Evolutionary conservation across 2,888 invertebrate species (phyloP).

Genomic region (Polylopha cassiicola): DNA sequence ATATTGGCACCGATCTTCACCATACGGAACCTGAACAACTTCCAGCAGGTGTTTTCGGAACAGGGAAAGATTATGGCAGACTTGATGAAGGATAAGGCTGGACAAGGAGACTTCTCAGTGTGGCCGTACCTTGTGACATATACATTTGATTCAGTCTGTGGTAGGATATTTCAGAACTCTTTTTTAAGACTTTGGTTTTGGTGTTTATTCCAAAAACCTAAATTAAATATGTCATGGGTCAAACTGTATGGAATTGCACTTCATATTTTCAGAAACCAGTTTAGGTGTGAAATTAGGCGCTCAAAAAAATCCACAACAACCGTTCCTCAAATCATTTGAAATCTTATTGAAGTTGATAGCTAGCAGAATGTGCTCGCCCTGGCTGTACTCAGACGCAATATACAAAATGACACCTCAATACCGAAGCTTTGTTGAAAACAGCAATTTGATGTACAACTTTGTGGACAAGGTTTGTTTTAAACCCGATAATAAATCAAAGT

Average conservation of each 20-base stretch:
- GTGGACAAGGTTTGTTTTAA: slow-evolving; percentile 10
- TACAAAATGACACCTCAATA: slow-evolving; percentile 6
- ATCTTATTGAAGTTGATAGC: neutral
- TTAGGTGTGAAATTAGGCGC: slow-evolving; percentile 11
- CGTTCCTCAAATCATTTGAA: slow-evolving; percentile 12
- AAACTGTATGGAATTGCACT: too few species aligned
- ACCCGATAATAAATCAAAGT: too few species aligned
- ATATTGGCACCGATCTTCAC: slow-evolving; percentile 23
- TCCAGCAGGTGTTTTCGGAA: slow-evolving; percentile 19
- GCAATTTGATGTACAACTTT: slow-evolving; percentile 3
- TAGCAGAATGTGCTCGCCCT: slow-evolving; percentile 10
- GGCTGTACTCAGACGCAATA: slow-evolving; percentile 13
- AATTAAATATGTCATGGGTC: too few species aligned
- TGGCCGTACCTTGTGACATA: slow-evolving; percentile 24
- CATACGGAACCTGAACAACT: slow-evolving; percentile 21
- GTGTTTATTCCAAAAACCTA: too few species aligned
- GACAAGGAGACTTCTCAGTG: slow-evolving; percentile 15
- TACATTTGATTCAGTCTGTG: slow-evolving; percentile 25
- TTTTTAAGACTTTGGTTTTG: too few species aligned
- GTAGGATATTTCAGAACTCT: slow-evolving; percentile 23
- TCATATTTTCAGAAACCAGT: slow-evolving; percentile 16
- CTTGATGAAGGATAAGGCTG: slow-evolving; percentile 5
- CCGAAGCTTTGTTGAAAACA: neutral
- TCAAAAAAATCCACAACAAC: slow-evolving; percentile 9
- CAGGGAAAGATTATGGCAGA: slow-evolving; percentile 17